Evolutionary conservation across 2,888 invertebrate genomes (phyloP).

Genomic region (Cerastis leucographa): DNA sequence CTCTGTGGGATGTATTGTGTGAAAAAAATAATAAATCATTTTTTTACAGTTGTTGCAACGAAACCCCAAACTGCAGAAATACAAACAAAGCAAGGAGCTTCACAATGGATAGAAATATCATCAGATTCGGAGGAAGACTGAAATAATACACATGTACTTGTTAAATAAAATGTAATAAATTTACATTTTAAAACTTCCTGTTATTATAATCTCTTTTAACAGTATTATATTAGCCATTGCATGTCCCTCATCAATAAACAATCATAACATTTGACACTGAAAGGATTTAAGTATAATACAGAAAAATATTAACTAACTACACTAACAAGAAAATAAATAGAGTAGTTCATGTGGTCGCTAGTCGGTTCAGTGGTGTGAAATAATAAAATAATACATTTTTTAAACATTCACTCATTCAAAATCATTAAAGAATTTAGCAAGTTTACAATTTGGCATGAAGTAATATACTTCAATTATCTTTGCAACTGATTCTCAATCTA

Average conservation of each 20-base stretch:
- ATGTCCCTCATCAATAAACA: constrained; percentile 79
- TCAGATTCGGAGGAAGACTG: constrained; percentile 85
- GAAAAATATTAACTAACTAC: constrained; percentile 60
- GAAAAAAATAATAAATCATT: constrained; percentile 22
- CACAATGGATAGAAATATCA: constrained; percentile 87
- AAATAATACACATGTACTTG: constrained; percentile 72
- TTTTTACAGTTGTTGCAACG: constrained; percentile 82
- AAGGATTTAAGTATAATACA: constrained; percentile 67
- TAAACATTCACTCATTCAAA: constrained; percentile 61
- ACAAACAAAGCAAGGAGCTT: constrained; percentile 77
- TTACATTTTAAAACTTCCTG: constrained; percentile 81
- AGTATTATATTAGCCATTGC: constrained; percentile 77
- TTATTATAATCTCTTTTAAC: constrained; percentile 83
- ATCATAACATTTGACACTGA: constrained; percentile 74
- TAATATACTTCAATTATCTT: constrained; percentile 78
- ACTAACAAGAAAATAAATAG: constrained; percentile 68
- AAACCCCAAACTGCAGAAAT: constrained; percentile 83
- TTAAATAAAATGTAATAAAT: constrained; percentile 85
- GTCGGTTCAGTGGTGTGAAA: constrained; percentile 47
- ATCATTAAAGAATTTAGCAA: constrained; percentile 61
- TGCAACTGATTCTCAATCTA: constrained; percentile 73
- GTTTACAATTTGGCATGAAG: constrained; percentile 76
- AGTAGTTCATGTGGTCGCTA: constrained; percentile 58
- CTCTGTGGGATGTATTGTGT: neutral
- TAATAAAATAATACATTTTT: constrained; percentile 58